Base-by-base conservation (phyloP, 2,113 vertebrate species). In the Pagrus major region DNA sequence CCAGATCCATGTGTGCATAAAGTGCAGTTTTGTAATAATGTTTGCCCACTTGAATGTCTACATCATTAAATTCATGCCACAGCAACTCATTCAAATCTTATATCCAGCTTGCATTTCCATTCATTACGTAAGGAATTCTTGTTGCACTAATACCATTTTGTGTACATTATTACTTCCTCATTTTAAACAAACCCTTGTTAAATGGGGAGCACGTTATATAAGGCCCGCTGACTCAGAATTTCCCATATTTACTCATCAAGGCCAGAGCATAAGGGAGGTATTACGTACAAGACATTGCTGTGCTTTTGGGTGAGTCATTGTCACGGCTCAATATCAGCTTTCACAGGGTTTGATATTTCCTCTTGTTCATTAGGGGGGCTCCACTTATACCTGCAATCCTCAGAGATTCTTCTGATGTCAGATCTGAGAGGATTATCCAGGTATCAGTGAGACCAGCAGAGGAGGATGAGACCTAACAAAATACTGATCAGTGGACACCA, bases 201-300 rank as follows among this genome's bases (percentile, higher is more conserved):
- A 81, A 84, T 75, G 42, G 58, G 60, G 60, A 9, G 46, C 15
- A 56, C 18, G 41, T 86, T 84, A 84, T 71, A 71, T 76, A 85
- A 87, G 76, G 49, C 71, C 52, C 1, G 12, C 76, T 91, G 83
- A 87, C 65, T 91, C 86, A 86, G 35, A 86, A 77, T 76, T 71
- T 67, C 61, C 46, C 71, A 70, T 76, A 89, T 91, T 88, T 83
- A 85, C 90, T 83, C 85, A 88, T 86, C 73, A 86, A 72, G 35
- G 37, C 67, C 47, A 75, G 46, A 68, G 35, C 68, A 64, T 39
- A 63, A 68, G 25, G 60, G 69, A 84, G 58, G 63, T 82, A 86
- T 90, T 86, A 79, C 78, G 80, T 60, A 65, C 9, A 72, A 78
- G 35, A 78, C 80, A 71, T 64, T 33, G 31, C 66, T 87, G 60